phyloP scores from a whole-genome alignment of 1,140 invertebrate genomes.

The Proales similis region DNA sequence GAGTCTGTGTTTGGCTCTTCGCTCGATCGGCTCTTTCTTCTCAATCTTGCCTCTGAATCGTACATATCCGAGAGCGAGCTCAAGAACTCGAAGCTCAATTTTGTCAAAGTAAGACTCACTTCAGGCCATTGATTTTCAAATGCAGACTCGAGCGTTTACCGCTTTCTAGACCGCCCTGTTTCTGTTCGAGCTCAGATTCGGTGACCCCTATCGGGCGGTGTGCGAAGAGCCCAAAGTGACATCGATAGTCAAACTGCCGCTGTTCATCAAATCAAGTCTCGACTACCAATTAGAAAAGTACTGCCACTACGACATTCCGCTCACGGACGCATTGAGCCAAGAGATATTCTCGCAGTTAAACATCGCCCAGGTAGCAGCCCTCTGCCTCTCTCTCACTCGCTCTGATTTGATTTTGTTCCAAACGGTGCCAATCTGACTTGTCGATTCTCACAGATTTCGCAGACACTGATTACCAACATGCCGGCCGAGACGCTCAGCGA shows the following conservation, averaged over 20 bases:
- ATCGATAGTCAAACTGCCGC: background rate
- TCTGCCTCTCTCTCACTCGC: too few species aligned
- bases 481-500: constrained; percentile 4
- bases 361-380: too few species aligned
- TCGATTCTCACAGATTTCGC: too few species aligned
- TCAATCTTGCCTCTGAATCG: constrained; percentile 13
- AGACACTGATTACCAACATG: too few species aligned
- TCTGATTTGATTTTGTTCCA: too few species aligned
- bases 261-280: constrained; percentile 17
- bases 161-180: constrained; percentile 15
- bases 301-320: too few species aligned
- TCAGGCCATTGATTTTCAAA: background rate
- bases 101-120: constrained; percentile 21
- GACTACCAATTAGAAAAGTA: constrained; percentile 23
- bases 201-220: constrained; percentile 6
- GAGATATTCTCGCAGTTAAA: too few species aligned
- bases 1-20: constrained; percentile 22
- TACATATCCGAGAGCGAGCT: constrained; percentile 24
- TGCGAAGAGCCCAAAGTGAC: constrained; percentile 31
- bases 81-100: constrained; percentile 7
- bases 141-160: background rate
- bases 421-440: too few species aligned
- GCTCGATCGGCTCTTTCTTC: constrained; percentile 17
- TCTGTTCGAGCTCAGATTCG: constrained; percentile 11
- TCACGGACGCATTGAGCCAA: too few species aligned